Percentiles rank a stretch among this genome's conserved stretches.
Evolutionary conservation across 2,888 invertebrate species (phyloP).

Genomic region (Taphrorychus bicolor): DNA sequence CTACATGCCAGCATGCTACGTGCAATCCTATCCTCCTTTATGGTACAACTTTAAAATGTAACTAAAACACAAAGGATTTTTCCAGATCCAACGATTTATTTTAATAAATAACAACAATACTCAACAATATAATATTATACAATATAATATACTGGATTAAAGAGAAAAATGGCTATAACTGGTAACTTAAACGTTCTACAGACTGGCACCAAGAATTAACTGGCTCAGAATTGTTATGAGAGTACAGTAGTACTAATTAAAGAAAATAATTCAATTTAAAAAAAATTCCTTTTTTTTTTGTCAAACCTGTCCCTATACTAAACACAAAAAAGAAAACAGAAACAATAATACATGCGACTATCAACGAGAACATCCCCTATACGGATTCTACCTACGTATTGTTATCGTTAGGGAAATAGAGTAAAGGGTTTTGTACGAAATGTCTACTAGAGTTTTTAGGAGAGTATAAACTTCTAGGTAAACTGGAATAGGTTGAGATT

Average conservation of each 20-base stretch:
- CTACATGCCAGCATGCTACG: background rate
- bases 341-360: background rate
- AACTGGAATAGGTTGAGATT: constrained; percentile 55
- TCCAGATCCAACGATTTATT: constrained; percentile 36
- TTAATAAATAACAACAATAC: constrained; percentile 3
- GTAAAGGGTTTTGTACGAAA: constrained; percentile 65
- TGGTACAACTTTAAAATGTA: background rate
- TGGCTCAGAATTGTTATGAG: background rate
- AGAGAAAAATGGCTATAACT: background rate
- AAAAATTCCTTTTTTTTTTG: background rate
- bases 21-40: background rate
- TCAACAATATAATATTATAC: background rate
- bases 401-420: constrained; percentile 54
- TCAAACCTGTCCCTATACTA: background rate
- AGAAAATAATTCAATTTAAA: background rate
- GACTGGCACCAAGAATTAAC: background rate
- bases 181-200: background rate
- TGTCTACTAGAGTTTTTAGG: constrained; percentile 62
- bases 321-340: background rate
- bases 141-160: background rate
- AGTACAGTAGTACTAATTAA: background rate
- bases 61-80: constrained; percentile 15
- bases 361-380: background rate
- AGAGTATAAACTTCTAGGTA: constrained; percentile 61
- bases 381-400: too few relatives aligned